These are phyloP conservation scores for Magallana nippona DNA, from an alignment of 2,888 invertebrate species.

Conservation along the genomic window DNA sequence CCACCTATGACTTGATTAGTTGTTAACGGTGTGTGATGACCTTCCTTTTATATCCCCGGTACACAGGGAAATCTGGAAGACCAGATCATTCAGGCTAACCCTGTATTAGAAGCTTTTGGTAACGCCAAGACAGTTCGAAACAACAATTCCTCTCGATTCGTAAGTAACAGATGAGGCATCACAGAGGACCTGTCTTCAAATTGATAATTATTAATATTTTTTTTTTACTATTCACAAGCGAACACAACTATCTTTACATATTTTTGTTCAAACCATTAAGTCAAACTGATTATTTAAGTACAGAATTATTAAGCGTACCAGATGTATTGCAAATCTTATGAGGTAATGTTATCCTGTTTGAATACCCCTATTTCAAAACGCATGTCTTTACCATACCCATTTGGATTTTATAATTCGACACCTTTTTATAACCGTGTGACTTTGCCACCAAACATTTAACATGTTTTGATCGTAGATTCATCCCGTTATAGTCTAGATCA, in stretches of 20 bases:
- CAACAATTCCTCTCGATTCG: slow-evolving; percentile 99
- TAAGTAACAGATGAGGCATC: slow-evolving; percentile 84
- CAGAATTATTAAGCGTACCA: slow-evolving; percentile 2
- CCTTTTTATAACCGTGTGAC: not conserved
- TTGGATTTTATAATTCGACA: slow-evolving; percentile 8
- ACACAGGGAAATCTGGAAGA: slow-evolving; percentile 86
- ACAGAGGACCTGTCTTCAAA: not conserved
- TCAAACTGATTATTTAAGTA: not conserved
- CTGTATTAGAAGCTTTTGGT: slow-evolving; percentile 73
- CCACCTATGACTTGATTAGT: slow-evolving; percentile 22
- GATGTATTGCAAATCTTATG: not conserved
- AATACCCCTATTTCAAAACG: not conserved
- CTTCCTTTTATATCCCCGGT: slow-evolving; percentile 45
- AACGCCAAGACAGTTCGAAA: slow-evolving; percentile 84
- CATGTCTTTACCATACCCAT: not conserved
- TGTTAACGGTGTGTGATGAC: slow-evolving; percentile 45
- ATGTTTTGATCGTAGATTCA: slow-evolving; percentile 17
- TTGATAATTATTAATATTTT: no score
- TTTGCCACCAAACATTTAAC: slow-evolving; percentile 17
- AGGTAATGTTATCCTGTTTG: not conserved
- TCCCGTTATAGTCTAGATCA: not conserved
- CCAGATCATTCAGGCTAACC: slow-evolving; percentile 99
- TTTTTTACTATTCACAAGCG: no score
- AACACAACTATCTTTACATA: not conserved
- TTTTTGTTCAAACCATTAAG: not conserved